A percentile compares a stretch with the other conserved stretches of the same genome.
Evolutionary conservation across 2,797 vertebrate genomes (phyloP).

Genomic region (Acrocephalus scirpaceus): DNA sequence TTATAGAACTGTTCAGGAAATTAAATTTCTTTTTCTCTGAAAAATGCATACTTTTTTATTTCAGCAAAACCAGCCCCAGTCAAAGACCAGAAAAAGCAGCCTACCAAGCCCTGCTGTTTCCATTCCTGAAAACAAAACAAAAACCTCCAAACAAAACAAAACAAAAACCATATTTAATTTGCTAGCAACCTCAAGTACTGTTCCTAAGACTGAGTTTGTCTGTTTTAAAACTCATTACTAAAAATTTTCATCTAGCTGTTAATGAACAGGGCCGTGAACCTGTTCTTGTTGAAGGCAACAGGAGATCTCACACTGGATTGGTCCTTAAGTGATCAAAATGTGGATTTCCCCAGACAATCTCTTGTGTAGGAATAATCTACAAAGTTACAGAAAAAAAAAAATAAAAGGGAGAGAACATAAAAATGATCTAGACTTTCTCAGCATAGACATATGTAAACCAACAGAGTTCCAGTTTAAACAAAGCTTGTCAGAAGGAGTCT

Average conservation of each 20-base stretch:
- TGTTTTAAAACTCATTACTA: background rate
- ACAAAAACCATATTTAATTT: background rate
- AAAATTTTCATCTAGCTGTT: background rate
- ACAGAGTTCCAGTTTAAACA: background rate
- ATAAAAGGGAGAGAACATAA: background rate
- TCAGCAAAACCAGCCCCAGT: background rate
- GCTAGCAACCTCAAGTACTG: background rate
- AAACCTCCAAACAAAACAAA: background rate
- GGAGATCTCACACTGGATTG: background rate
- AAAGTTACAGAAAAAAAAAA: background rate
- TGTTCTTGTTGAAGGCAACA: background rate
- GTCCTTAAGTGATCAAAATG: background rate
- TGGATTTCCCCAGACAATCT: background rate
- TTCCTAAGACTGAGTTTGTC: background rate
- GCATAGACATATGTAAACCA: background rate
- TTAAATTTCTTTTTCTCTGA: background rate
- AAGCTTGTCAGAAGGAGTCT: background rate
- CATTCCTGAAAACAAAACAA: background rate
- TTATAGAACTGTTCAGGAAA: constrained; percentile 37
- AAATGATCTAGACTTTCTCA: background rate
- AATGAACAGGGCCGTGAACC: background rate
- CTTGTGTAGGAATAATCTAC: background rate
- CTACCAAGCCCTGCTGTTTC: constrained; percentile 1
- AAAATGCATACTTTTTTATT: background rate
- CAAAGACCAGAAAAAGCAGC: background rate